Base-by-base conservation (phyloP, 1,140 invertebrate genomes). In the Cyrtorhinus lividipennis region DNA sequence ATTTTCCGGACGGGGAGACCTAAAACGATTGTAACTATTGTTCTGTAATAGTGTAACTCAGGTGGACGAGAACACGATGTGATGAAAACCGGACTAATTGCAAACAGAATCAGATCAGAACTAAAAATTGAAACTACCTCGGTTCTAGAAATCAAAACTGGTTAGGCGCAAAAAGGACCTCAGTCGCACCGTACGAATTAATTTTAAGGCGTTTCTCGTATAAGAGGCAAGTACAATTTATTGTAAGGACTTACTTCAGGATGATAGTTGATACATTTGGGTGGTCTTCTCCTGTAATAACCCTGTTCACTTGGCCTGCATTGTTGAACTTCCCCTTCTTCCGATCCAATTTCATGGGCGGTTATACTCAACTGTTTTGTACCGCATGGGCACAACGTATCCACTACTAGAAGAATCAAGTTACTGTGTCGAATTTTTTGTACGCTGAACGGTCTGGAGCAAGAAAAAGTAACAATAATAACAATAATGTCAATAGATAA, bases 381-480 rank as follows among this genome's bases (percentile, higher is more conserved):
- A 25, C 87, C 87, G 73, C 91, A 95, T 27, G 88, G 88, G 75
- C 91, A 94, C 62, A 89, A 73, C 0, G 88, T 93, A 72, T 93
- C 89, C 57, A 92, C 89, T 45, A 92, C 91, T 24, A 94, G 75
- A 61, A 94, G 75, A 59, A 95, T 90, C 56, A 95, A 74, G 77
- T 95, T 95, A 68, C 90, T 93, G 70, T 91, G 86, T 44, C 85
- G 88, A 67, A 94, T 90, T 75, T 91, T 91, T 70, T 94, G 90
- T 12, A 93, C 90, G 73, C 90, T 93, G 75, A 94, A 95, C 13
- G 89, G 89, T 67, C 88, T 91, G 73, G 58, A 66, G 66, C 46
- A 26, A 61, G 20, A 61, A 3, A 38, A 45, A n/a, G n/a, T n/a
- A n/a, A n/a, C n/a, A n/a, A n/a, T n/a, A n/a, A n/a, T n/a, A n/a